Evolutionary conservation across 2,888 invertebrate genomes (phyloP).

Genomic region (Drosophila neotestacea): DNA sequence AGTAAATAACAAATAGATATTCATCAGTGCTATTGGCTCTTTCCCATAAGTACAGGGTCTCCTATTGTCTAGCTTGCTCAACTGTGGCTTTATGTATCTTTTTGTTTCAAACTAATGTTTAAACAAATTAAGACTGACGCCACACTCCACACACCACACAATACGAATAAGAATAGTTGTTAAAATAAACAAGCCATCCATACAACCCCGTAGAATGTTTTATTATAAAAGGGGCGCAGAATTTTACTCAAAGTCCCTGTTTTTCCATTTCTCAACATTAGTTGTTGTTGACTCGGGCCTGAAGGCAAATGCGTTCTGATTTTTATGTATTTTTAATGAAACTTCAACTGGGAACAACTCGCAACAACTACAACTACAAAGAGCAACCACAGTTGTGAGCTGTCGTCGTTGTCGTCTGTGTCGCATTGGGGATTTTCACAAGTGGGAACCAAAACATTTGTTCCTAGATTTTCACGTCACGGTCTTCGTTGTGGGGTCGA

Average conservation of each 20-base stretch:
- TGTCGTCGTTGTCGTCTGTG: constrained; percentile 45
- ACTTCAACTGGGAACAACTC: constrained; percentile 54
- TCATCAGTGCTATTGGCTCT: no score
- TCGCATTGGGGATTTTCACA: constrained; percentile 70
- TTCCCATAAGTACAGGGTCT: no score
- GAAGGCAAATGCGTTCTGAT: constrained; percentile 63
- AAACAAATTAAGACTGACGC: constrained; percentile 60
- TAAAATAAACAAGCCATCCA: constrained; percentile 42
- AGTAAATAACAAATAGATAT: no score
- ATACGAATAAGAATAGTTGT: constrained; percentile 24
- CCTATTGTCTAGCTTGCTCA: no score
- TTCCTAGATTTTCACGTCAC: constrained; percentile 79
- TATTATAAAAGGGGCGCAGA: constrained; percentile 17
- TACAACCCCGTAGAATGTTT: constrained; percentile 37
- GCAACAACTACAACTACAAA: constrained; percentile 31
- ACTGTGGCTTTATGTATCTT: background rate
- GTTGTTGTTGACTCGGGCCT: constrained; percentile 30
- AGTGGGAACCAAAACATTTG: constrained; percentile 83
- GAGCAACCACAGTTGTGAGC: constrained; percentile 35
- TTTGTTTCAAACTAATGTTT: constrained; percentile 44
- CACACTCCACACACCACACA: constrained; percentile 19
- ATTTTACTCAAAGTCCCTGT: constrained; percentile 6
- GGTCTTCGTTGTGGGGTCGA: constrained; percentile 43
- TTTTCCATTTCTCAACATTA: constrained; percentile 16
- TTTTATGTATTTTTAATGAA: constrained; percentile 77